Evolutionary conservation across 2,797 vertebrate species (phyloP).

Genomic region (Cryptoblepharus egeriae): DNA sequence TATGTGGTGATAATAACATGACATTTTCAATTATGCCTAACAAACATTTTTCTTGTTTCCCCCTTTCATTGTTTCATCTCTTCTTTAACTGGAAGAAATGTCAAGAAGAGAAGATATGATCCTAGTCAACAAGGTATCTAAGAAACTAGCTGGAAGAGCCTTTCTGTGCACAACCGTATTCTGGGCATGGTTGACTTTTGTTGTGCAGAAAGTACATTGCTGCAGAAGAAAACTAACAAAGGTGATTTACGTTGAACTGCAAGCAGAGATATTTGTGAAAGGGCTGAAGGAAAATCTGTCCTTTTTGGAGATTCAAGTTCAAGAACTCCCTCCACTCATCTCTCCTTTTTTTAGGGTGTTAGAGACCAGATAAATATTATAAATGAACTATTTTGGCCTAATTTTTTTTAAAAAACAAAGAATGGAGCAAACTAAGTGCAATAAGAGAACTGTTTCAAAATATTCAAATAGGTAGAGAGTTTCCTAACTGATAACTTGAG

Average conservation of each 20-base stretch:
- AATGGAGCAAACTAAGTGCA: constrained; percentile 82
- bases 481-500: constrained; percentile 79
- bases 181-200: constrained; percentile 76
- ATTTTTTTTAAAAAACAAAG: constrained; percentile 81
- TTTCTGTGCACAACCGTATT: constrained; percentile 75
- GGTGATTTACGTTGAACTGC: constrained; percentile 50
- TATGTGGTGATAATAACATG: constrained; percentile 60
- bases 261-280: constrained; percentile 43
- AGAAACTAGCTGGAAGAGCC: constrained; percentile 59
- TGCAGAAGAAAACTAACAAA: constrained; percentile 50
- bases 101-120: constrained; percentile 97
- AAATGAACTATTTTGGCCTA: constrained; percentile 60
- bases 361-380: constrained; percentile 76
- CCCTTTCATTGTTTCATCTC: constrained; percentile 70
- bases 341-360: constrained; percentile 60
- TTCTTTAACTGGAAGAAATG: constrained; percentile 89
- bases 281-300: constrained; percentile 59
- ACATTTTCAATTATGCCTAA: constrained; percentile 54
- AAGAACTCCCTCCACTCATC: constrained; percentile 64
- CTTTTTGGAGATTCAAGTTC: constrained; percentile 67
- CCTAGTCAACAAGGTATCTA: constrained; percentile 93
- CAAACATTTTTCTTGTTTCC: constrained; percentile 78
- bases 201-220: constrained; percentile 78
- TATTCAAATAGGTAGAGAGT: constrained; percentile 65
- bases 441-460: constrained; percentile 83